phyloP scores from a whole-genome alignment of 1,140 invertebrate genomes.

The Eumeta japonica region DNA sequence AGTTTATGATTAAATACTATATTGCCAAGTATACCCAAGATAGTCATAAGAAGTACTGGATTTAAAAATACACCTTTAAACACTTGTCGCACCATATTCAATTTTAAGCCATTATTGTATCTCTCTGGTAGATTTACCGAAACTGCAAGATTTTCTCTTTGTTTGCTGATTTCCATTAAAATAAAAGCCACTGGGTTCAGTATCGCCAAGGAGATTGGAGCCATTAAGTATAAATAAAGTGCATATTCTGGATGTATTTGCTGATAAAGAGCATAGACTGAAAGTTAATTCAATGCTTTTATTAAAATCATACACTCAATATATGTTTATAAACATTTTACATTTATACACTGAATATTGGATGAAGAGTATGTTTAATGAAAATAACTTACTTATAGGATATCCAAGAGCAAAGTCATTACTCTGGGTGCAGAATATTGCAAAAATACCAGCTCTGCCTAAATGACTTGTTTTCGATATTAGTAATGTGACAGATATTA shows the following conservation, averaged over 20 bases:
- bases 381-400: constrained; percentile 91
- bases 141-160: constrained; percentile 33
- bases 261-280: constrained; percentile 74
- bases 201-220: constrained; percentile 89
- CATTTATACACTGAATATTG: neutral
- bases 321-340: neutral
- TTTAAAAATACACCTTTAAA: constrained; percentile 77
- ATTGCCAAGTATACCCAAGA: constrained; percentile 87
- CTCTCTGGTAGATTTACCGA: too few relatives aligned
- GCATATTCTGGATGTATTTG: constrained; percentile 85
- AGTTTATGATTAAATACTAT: constrained; percentile 75
- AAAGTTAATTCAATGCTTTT: constrained; percentile 26
- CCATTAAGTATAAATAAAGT: constrained; percentile 89
- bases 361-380: too few relatives aligned
- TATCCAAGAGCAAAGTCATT: constrained; percentile 98
- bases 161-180: constrained; percentile 84
- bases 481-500: constrained; percentile 76
- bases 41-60: constrained; percentile 90
- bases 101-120: constrained; percentile 14
- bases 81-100: constrained; percentile 39
- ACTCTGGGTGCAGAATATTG: constrained; percentile 94
- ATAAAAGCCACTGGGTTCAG: constrained; percentile 92
- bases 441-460: constrained; percentile 84
- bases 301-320: too few relatives aligned
- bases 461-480: constrained; percentile 77